A percentile compares a stretch with the other conserved stretches of the same genome.
These are phyloP conservation scores for Parasteatoda tepidariorum DNA, from an alignment of 1,140 invertebrate species.

Conservation along the genomic window DNA sequence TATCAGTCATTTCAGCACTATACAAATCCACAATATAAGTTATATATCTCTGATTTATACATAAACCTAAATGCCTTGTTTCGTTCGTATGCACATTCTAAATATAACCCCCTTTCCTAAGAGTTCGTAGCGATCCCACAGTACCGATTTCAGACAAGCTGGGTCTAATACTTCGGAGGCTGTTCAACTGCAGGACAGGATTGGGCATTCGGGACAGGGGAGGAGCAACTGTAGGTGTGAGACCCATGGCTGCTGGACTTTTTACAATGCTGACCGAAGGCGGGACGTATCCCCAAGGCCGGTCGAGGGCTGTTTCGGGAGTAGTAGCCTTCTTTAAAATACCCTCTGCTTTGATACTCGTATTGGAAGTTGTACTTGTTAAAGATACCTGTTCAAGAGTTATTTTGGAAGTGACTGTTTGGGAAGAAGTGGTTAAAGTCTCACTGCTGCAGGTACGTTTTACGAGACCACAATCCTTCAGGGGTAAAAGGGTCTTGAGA, in stretches of 20 bases:
- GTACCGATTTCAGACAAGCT: constrained; percentile 48
- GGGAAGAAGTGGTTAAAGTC: not conserved
- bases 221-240: constrained; percentile 53
- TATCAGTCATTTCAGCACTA: too few relatives aligned
- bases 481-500: constrained; percentile 21
- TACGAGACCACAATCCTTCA: not conserved
- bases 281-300: constrained; percentile 60
- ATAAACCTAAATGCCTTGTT: not conserved
- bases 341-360: not conserved
- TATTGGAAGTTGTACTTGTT: not conserved
- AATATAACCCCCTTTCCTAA: constrained; percentile 60
- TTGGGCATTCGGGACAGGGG: constrained; percentile 61
- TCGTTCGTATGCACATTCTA: not conserved
- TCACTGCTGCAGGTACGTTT: constrained; percentile 12
- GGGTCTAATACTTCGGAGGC: constrained; percentile 26
- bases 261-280: constrained; percentile 36
- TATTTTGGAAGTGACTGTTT: not conserved
- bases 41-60: not conserved
- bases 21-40: too few relatives aligned
- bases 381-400: not conserved
- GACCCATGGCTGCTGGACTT: constrained; percentile 47
- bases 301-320: constrained; percentile 11
- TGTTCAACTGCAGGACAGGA: constrained; percentile 61
- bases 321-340: not conserved
- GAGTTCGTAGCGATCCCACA: constrained; percentile 52